Conservation (phyloP, 2,888 invertebrate species). For the Mesorhabditis belari region DNA sequence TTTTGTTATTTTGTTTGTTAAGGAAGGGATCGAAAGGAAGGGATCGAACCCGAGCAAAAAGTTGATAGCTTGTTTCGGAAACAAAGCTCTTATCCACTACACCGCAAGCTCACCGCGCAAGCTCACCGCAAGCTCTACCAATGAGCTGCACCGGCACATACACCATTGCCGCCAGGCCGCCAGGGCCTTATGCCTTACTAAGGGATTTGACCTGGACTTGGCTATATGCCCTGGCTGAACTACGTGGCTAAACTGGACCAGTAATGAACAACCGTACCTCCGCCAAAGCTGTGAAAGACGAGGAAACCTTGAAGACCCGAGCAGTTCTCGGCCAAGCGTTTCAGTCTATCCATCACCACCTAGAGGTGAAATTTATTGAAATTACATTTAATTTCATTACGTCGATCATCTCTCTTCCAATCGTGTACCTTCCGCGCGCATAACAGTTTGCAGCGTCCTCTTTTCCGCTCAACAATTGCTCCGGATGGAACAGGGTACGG, state of each 20-base stretch:
- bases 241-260: not conserved
- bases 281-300: slow-evolving; percentile 80
- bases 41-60: too few species aligned
- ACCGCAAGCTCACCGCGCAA: too few species aligned
- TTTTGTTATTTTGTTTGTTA: not conserved
- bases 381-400: too few species aligned
- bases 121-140: too few species aligned
- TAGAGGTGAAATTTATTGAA: slow-evolving; percentile 1
- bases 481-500: slow-evolving; percentile 76
- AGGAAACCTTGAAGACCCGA: slow-evolving; percentile 70
- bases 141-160: too few species aligned
- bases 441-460: slow-evolving; percentile 49
- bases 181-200: too few species aligned
- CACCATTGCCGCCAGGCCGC: too few species aligned
- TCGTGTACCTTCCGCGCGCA: slow-evolving; percentile 48
- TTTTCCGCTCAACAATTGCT: slow-evolving; percentile 90
- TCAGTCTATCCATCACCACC: slow-evolving; percentile 47
- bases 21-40: too few species aligned
- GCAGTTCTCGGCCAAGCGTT: slow-evolving; percentile 66
- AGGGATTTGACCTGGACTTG: too few species aligned
- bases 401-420: slow-evolving; percentile 68
- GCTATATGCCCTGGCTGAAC: too few species aligned
- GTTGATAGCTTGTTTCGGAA: too few species aligned
- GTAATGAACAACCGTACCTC: slow-evolving; percentile 56
- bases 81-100: too few species aligned